Evolutionary conservation across 2,797 vertebrate species (phyloP).

Genomic region (Oryzias sinensis): DNA sequence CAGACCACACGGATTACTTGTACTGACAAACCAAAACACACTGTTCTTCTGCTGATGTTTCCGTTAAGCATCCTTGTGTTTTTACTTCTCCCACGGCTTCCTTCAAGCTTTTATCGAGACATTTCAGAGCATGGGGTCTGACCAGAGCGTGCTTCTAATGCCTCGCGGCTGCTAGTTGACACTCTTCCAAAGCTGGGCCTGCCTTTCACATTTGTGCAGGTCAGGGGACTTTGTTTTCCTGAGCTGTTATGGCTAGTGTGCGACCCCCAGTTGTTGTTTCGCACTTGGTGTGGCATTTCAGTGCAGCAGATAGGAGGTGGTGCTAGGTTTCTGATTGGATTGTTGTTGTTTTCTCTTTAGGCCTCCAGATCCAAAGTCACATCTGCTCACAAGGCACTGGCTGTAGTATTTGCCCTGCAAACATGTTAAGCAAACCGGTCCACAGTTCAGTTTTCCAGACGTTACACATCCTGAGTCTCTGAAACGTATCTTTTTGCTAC

Average conservation of each 20-base stretch:
- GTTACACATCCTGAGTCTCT: slow-evolving; percentile 39
- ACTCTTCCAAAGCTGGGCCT: slow-evolving; percentile 65
- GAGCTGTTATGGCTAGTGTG: slow-evolving; percentile 54
- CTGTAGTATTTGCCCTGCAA: slow-evolving; percentile 36
- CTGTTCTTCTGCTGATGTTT: slow-evolving; percentile 19
- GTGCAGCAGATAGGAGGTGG: slow-evolving; percentile 48
- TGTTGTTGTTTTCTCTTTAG: slow-evolving; percentile 9
- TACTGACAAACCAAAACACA: no score
- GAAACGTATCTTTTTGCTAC: slow-evolving; percentile 51
- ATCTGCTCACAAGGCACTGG: slow-evolving; percentile 18
- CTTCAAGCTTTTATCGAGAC: slow-evolving; percentile 46
- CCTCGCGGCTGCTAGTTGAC: slow-evolving; percentile 65
- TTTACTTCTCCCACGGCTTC: slow-evolving; percentile 45
- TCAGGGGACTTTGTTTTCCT: slow-evolving; percentile 68
- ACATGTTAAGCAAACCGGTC: slow-evolving; percentile 40
- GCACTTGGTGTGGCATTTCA: slow-evolving; percentile 54
- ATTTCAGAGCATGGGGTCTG: slow-evolving; percentile 33
- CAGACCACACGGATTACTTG: no score
- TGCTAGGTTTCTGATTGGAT: slow-evolving; percentile 25
- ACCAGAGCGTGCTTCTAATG: slow-evolving; percentile 45
- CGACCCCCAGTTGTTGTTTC: slow-evolving; percentile 72
- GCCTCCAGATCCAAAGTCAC: slow-evolving; percentile 5
- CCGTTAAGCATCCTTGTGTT: slow-evolving; percentile 27
- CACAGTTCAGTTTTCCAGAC: slow-evolving; percentile 39
- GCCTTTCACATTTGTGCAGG: slow-evolving; percentile 65